Percentiles rank a stretch among this genome's conserved stretches.
Conservation (phyloP, 2,888 invertebrate genomes). For the Parthenolecanium corni region DNA sequence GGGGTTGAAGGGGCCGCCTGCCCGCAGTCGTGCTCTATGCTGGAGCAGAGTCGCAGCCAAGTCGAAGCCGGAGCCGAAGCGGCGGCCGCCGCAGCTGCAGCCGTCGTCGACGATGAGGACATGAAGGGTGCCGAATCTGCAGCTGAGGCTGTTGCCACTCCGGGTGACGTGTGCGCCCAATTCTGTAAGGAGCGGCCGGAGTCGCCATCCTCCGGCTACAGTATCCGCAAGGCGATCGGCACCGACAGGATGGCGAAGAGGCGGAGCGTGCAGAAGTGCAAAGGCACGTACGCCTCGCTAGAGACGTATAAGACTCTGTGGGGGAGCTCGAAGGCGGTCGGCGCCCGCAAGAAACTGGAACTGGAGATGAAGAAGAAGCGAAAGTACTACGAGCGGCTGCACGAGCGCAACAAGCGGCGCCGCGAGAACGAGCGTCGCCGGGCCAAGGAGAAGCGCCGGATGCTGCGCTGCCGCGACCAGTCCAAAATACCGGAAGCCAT, state of each 20-base stretch:
- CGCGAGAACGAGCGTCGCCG: constrained; percentile 5
- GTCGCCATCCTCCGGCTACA: neutral
- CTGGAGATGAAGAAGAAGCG: constrained; percentile 9
- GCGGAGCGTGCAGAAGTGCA: neutral
- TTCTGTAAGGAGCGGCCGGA: neutral
- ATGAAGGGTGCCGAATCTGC: neutral
- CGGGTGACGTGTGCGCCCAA: constrained; percentile 5
- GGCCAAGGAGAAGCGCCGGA: constrained; percentile 4
- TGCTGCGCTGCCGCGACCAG: neutral
- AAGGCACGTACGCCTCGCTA: neutral
- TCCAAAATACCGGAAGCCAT: neutral
- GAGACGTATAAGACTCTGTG: neutral
- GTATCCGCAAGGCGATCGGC: neutral
- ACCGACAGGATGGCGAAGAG: neutral
- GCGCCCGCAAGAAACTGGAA: neutral
- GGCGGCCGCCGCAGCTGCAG: neutral
- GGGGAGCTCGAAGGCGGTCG: constrained; percentile 14
- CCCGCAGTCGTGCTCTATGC: neutral
- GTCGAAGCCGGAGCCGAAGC: neutral
- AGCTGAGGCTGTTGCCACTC: neutral
- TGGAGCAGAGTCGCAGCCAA: neutral
- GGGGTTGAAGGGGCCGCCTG: neutral
- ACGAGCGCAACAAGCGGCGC: neutral
- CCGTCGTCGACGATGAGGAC: neutral
- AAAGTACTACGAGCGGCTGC: constrained; percentile 6